Base-by-base conservation (phyloP, 1,140 invertebrate genomes). In the Sogatella furcifera region DNA sequence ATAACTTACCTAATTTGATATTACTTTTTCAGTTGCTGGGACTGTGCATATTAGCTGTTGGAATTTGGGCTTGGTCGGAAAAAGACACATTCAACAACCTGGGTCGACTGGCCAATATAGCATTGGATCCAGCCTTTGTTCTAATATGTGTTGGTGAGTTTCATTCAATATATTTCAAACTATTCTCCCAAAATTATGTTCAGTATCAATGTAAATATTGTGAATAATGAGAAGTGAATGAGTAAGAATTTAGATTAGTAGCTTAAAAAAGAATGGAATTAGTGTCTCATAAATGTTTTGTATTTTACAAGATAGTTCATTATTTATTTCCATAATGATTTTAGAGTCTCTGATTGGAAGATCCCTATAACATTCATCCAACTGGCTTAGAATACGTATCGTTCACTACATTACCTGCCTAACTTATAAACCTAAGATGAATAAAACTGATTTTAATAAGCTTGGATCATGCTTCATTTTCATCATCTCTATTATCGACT, bases 11-110 rank as follows among this genome's bases (percentile, higher is more conserved):
- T 28, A 28, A 28, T 28, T 28, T 28, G 6, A 4, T 4, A 28
- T 28, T 28, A 4, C 2, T 70, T 63, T 81, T 83, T 67, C 77
- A 94, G 92, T 78, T 95, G 68, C 74, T 92, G 49, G 94, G 93
- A 10, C 77, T 95, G 19, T 80, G 85, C 28, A 85, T 97, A 61
- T 78, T 93, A 69, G 89, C 89, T 6, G 82, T 97, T 53, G 95
- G 95, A 44, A 79, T 96, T 54, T 98, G 95, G 95, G 94, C 95
- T 53, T 97, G 94, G 92, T 87, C 85, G 44, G 95, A 98, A 73
- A 98, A 98, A 76, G 92, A 97, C 70, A 95, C 90, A 62, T 95
- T 97, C 71, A 90, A 86, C 69, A 97, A 96, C 75, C 78, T 97
- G 42, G 84, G 87, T 22, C 83, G 89, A 64, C 77, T 96, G n/a